A percentile compares a stretch with the other conserved stretches of the same genome.
Evolutionary conservation across 2,888 invertebrate species (phyloP).

Genomic region (Apamea sordens): DNA sequence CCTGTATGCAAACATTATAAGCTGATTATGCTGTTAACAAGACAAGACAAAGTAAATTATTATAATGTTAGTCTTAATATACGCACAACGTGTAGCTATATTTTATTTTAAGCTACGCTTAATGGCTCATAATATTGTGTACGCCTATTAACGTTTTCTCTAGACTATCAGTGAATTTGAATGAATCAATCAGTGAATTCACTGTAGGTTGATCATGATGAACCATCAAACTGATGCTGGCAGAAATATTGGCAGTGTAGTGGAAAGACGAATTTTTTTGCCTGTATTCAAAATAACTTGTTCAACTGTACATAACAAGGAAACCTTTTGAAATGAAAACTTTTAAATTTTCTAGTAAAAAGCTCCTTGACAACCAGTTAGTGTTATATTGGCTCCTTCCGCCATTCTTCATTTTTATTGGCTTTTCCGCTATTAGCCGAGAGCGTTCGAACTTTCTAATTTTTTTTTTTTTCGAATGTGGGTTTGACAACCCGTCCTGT

Average conservation of each 20-base stretch:
- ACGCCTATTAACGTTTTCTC: too few relatives aligned
- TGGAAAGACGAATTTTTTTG: neutral
- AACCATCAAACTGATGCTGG: neutral
- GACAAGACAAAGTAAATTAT: too few relatives aligned
- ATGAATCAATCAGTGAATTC: too few relatives aligned
- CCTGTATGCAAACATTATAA: too few relatives aligned
- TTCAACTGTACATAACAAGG: neutral
- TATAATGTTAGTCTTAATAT: too few relatives aligned
- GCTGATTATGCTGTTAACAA: too few relatives aligned
- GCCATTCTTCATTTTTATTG: constrained; percentile 45
- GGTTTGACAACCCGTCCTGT: constrained; percentile 5
- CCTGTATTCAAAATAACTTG: neutral
- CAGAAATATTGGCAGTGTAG: neutral
- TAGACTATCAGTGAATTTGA: too few relatives aligned
- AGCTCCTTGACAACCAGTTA: constrained; percentile 60
- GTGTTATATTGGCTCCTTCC: constrained; percentile 54
- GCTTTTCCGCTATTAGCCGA: constrained; percentile 35
- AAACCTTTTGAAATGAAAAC: neutral
- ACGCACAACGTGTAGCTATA: too few relatives aligned
- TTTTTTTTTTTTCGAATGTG: constrained; percentile 8
- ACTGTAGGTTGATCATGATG: too few relatives aligned
- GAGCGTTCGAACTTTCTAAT: constrained; percentile 1
- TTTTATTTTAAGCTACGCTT: too few relatives aligned
- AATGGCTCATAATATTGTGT: too few relatives aligned
- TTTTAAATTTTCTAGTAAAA: constrained; percentile 31